Conservation (phyloP, 1,140 invertebrate genomes). For the Drosophila ambigua region DNA sequence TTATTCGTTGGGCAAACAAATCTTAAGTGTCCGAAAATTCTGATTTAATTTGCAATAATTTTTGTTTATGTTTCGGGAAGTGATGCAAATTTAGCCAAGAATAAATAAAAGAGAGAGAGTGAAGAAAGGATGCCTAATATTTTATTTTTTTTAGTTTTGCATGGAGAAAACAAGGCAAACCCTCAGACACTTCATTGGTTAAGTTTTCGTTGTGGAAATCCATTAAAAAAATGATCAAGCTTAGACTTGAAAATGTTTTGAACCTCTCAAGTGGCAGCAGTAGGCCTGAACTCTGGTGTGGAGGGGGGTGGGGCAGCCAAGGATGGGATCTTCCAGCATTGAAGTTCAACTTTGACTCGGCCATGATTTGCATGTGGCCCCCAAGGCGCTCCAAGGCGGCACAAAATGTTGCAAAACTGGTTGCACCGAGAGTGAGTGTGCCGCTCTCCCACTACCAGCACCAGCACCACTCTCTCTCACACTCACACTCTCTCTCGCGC, state of each 20-base stretch:
- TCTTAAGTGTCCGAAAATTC: no score
- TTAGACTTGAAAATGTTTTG: not conserved
- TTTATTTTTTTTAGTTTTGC: constrained; percentile 3
- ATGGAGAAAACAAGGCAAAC: not conserved
- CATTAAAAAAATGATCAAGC: not conserved
- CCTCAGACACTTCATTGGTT: no score
- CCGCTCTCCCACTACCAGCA: constrained; percentile 10
- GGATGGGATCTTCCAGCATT: constrained; percentile 12
- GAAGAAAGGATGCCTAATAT: no score
- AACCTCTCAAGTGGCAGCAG: not conserved
- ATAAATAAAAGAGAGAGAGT: no score
- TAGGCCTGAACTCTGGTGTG: constrained; percentile 1
- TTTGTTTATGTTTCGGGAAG: no score
- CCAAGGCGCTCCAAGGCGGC: constrained; percentile 14
- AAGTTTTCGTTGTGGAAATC: not conserved
- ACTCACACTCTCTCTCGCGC: not conserved
- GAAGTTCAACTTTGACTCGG: constrained; percentile 10
- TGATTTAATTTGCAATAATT: no score
- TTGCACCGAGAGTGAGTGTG: constrained; percentile 29
- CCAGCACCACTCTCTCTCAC: constrained; percentile 1
- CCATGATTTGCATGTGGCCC: constrained; percentile 27
- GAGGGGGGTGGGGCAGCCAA: not conserved
- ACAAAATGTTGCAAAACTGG: constrained; percentile 67
- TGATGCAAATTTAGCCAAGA: no score
- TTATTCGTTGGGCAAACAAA: not conserved